These are phyloP conservation scores for Anser cygnoides DNA, from an alignment of 2,113 vertebrate genomes.

Conservation along the genomic window DNA sequence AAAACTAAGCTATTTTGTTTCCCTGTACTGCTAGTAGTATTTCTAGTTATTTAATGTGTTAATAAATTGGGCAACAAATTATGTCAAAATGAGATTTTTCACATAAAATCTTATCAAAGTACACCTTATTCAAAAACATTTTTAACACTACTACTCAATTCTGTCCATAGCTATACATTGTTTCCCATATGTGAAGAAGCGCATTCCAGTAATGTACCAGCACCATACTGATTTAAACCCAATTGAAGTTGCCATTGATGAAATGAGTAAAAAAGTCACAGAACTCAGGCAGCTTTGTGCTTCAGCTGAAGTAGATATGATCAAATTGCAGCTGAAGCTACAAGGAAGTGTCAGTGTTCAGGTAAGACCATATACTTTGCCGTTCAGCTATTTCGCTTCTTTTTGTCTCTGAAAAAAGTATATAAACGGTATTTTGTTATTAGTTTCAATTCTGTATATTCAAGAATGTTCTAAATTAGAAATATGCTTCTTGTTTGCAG, in stretches of 20 bases:
- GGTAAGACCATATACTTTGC: conserved; percentile 74
- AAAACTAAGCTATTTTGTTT: neutral
- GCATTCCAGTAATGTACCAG: conserved; percentile 97
- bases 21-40: neutral
- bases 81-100: neutral
- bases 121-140: neutral
- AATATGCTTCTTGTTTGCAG: neutral
- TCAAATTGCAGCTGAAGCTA: conserved; percentile 95
- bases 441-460: neutral
- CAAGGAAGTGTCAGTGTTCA: conserved; percentile 98
- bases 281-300: conserved; percentile 94
- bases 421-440: neutral
- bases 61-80: neutral
- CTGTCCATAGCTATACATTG: conserved; percentile 87
- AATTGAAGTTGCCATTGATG: conserved; percentile 97
- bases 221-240: conserved; percentile 97
- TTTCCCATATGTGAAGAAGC: conserved; percentile 97
- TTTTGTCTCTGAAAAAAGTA: neutral
- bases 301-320: conserved; percentile 95
- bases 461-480: neutral
- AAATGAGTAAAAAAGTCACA: conserved; percentile 96
- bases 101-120: neutral
- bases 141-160: neutral
- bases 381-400: neutral
- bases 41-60: neutral